Evolutionary conservation across 2,113 vertebrate genomes (phyloP).

Genomic region (Platichthys stellatus): DNA sequence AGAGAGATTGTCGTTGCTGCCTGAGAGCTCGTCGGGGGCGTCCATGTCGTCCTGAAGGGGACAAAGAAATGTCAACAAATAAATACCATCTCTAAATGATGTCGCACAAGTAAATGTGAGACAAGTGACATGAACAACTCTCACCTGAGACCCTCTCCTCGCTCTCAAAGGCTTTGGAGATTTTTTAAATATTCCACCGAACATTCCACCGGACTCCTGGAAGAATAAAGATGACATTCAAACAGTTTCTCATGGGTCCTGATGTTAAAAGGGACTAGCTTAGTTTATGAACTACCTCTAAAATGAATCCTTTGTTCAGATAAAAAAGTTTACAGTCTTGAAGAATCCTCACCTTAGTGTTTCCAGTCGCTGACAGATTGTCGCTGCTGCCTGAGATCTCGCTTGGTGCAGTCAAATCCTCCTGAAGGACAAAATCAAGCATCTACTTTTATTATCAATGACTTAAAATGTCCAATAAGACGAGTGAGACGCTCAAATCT

Average conservation of each 20-base stretch:
- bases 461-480: background rate
- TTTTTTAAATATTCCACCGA: background rate
- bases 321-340: background rate
- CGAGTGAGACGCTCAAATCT: background rate
- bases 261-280: no score
- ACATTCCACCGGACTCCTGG: background rate
- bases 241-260: background rate
- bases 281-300: no score
- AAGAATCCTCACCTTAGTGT: slow-evolving; percentile 35
- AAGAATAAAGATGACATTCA: background rate
- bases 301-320: no score
- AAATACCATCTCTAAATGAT: background rate
- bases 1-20: slow-evolving; percentile 1
- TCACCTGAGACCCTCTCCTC: slow-evolving; percentile 53
- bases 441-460: background rate
- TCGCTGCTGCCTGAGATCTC: slow-evolving; percentile 33
- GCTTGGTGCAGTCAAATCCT: slow-evolving; percentile 23
- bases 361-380: slow-evolving; percentile 19
- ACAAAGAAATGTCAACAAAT: background rate
- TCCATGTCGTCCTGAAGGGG: slow-evolving; percentile 47
- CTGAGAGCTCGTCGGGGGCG: background rate
- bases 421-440: slow-evolving; percentile 32
- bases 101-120: background rate
- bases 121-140: background rate
- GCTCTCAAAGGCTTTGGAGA: background rate